Evolutionary conservation across 2,113 vertebrate genomes (phyloP), one percentile per base, ranked within the genome.

Genomic region (Cacatua alba): DNA sequence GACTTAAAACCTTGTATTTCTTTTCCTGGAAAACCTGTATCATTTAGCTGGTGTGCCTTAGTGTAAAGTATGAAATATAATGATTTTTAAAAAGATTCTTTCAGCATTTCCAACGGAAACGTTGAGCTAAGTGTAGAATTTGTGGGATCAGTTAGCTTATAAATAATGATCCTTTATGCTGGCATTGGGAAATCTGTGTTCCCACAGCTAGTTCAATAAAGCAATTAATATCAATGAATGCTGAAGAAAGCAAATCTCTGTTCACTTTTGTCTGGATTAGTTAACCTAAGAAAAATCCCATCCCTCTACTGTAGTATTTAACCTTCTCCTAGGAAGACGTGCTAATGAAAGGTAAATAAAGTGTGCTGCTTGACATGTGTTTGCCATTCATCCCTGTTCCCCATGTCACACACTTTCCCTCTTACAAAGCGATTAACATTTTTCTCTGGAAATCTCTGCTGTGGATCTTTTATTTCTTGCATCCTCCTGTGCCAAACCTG

Each of bases 211-310:
- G 95, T 98, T 98, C 97, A 98, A 98, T 98, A 98, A 97, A 97
- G 96, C 97, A 98, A 97, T 98, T 98, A 98, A 98, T 98, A 98
- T 98, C 97, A 98, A 94, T 98, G 98, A 97, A 97, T 94, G 97
- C 97, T 96, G 97, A 98, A 97, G 97, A 98, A 98, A 98, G 97
- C 95, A 98, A 98, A 98, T 98, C 97, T 98, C 97, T 48, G 4
- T 93, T 98, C 94, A 85, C 94, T 97, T 98, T 97, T 95, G 93
- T 93, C 94, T 85, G 85, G 97, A 97, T 98, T 97, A 98, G 97
- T 97, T 98, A 97, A 97, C 97, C 94, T 55, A 70, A 97, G 92
- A 95, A 97, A 97, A 98, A 97, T 97, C 82, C 82, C 95, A 83
- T 95, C 43, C 55, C 62, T 97, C 84, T 97, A 80, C 80, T 90